phyloP scores from a whole-genome alignment of 2,797 vertebrate genomes.

The Sebastes hopkinsi region DNA sequence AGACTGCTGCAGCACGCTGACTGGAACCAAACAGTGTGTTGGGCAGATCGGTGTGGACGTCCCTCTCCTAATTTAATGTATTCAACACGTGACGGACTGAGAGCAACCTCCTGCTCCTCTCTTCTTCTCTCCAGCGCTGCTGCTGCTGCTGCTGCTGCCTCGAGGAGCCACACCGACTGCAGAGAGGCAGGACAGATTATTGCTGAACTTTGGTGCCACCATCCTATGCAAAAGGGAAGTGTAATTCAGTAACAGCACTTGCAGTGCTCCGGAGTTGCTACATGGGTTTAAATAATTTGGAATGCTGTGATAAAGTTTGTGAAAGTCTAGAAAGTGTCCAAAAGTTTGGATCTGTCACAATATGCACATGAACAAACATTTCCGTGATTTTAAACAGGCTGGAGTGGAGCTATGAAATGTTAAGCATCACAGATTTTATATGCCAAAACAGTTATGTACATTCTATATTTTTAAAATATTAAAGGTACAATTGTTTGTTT shows the following conservation, averaged over 20 bases:
- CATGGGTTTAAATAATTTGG: background rate
- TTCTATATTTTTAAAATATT: background rate
- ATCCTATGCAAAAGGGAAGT: constrained; percentile 74
- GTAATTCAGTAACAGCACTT: constrained; percentile 2
- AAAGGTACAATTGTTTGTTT: background rate
- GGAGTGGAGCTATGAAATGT: background rate
- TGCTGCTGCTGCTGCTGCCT: constrained; percentile 25
- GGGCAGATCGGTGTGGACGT: constrained; percentile 50
- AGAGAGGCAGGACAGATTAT: constrained; percentile 31
- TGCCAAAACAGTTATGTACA: background rate
- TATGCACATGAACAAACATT: background rate
- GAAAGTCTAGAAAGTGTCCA: background rate
- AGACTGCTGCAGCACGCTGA: constrained; percentile 56
- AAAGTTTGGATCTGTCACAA: background rate
- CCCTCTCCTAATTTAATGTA: constrained; percentile 75
- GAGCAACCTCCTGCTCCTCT: constrained; percentile 51
- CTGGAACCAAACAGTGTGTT: constrained; percentile 61
- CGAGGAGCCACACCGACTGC: constrained; percentile 47
- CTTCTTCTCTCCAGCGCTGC: constrained; percentile 6
- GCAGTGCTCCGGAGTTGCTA: background rate
- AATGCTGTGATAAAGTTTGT: background rate
- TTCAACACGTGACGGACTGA: constrained; percentile 78
- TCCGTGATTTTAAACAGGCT: background rate
- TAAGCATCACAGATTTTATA: background rate
- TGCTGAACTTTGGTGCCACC: constrained; percentile 84